phyloP scores from a whole-genome alignment of 2,113 vertebrate genomes.

The Synodontis membranacea region DNA sequence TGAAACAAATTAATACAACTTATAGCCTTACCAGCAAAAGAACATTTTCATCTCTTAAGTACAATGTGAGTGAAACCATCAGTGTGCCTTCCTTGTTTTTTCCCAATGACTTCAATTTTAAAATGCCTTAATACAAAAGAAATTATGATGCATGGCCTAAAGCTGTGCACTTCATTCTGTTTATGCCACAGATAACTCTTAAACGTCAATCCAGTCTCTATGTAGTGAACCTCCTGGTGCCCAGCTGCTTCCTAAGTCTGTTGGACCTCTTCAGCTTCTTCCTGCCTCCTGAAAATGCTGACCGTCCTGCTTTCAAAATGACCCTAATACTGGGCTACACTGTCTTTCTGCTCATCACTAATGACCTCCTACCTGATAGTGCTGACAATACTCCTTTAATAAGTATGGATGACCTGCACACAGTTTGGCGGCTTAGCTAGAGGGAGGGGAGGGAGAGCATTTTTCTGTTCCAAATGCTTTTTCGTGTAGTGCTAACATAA shows the following conservation, averaged over 20 bases:
- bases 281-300: constrained; percentile 51
- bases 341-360: constrained; percentile 77
- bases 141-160: background rate
- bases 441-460: background rate
- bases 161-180: background rate
- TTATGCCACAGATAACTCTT: constrained; percentile 56
- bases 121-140: background rate
- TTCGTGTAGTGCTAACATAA: too few species aligned
- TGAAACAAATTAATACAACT: background rate
- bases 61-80: background rate
- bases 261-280: constrained; percentile 35
- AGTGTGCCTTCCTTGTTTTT: background rate
- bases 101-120: background rate
- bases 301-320: constrained; percentile 74
- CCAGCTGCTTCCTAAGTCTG: constrained; percentile 63
- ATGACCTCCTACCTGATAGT: constrained; percentile 70
- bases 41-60: background rate
- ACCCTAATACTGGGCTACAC: constrained; percentile 78
- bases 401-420: background rate
- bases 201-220: constrained; percentile 68
- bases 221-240: constrained; percentile 74
- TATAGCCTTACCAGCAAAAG: background rate
- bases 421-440: background rate
- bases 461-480: background rate
- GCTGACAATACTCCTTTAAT: constrained; percentile 22